Percentiles rank a stretch among this genome's conserved stretches.
Evolutionary conservation across 2,113 vertebrate genomes (phyloP).

Genomic region (Dasyornis broadbenti): DNA sequence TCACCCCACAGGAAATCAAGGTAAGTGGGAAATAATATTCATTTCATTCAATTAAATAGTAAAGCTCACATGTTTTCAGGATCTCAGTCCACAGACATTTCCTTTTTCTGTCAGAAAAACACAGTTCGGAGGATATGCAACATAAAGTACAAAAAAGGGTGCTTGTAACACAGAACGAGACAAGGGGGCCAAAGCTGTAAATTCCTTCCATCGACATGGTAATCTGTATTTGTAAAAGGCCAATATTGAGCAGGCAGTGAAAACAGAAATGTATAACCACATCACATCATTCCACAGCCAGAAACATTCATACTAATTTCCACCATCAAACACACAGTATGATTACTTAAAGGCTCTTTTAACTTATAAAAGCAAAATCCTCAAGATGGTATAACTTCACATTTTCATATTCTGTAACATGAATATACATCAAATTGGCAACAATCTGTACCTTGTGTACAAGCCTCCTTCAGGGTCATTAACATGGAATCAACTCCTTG

Average conservation of each 20-base stretch:
- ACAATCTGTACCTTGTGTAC: conserved; percentile 48
- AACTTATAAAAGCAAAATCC: conserved; percentile 50
- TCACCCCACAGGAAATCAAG: not conserved
- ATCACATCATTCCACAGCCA: conserved; percentile 41
- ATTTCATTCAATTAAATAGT: conserved; percentile 43
- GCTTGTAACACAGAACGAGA: conserved; percentile 2
- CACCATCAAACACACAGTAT: conserved; percentile 41
- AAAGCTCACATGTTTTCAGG: conserved; percentile 32
- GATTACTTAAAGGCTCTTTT: conserved; percentile 48
- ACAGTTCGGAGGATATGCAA: conserved; percentile 13
- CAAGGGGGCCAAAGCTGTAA: conserved; percentile 26
- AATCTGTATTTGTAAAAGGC: conserved; percentile 46
- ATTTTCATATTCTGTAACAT: conserved; percentile 35
- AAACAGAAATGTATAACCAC: conserved; percentile 49
- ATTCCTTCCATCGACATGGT: conserved; percentile 54
- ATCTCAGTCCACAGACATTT: conserved; percentile 30
- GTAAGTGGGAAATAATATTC: conserved; percentile 41
- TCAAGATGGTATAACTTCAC: conserved; percentile 20
- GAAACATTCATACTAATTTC: conserved; percentile 51
- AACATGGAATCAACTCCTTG: conserved; percentile 45
- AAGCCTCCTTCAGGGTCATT: conserved; percentile 19
- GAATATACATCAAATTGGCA: conserved; percentile 32
- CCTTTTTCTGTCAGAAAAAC: conserved; percentile 52
- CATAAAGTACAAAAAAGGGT: conserved; percentile 31
- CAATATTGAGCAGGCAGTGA: conserved; percentile 33